Conservation (phyloP, 2,113 vertebrate species). For the Engraulis encrasicolus region DNA sequence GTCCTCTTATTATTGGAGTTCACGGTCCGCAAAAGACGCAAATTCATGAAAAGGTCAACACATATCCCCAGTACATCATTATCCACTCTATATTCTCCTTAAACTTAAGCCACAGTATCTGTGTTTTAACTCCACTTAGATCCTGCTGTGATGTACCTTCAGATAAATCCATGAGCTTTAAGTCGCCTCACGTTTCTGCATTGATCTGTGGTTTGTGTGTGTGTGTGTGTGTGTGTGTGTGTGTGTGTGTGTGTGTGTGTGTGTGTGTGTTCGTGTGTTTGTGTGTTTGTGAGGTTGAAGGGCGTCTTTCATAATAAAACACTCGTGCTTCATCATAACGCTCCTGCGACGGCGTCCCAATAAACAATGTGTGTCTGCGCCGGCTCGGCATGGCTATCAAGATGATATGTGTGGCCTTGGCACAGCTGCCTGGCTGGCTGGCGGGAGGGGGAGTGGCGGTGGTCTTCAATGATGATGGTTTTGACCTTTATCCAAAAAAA, state of each 20-base stretch:
- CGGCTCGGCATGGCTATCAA: conserved; percentile 8
- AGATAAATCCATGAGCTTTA: neutral
- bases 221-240: neutral
- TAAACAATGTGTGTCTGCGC: neutral
- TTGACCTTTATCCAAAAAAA: conserved; percentile 43
- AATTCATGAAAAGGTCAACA: neutral
- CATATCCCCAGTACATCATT: neutral
- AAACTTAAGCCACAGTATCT: neutral
- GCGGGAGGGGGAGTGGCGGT: too few relatives aligned
- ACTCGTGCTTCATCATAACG: neutral
- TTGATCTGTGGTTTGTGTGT: neutral
- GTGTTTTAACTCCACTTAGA: neutral
- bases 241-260: neutral
- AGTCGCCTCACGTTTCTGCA: neutral
- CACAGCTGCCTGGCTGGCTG: neutral
- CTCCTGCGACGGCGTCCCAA: neutral
- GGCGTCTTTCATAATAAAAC: neutral
- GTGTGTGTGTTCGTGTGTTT: neutral
- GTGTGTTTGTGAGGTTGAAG: neutral
- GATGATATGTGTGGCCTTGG: neutral
- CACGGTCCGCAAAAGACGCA: neutral
- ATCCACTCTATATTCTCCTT: neutral
- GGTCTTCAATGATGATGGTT: conserved; percentile 3
- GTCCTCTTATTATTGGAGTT: neutral
- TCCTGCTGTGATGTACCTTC: neutral